Conservation (phyloP, 2,113 vertebrate species). For the Climacteris rufus region DNA sequence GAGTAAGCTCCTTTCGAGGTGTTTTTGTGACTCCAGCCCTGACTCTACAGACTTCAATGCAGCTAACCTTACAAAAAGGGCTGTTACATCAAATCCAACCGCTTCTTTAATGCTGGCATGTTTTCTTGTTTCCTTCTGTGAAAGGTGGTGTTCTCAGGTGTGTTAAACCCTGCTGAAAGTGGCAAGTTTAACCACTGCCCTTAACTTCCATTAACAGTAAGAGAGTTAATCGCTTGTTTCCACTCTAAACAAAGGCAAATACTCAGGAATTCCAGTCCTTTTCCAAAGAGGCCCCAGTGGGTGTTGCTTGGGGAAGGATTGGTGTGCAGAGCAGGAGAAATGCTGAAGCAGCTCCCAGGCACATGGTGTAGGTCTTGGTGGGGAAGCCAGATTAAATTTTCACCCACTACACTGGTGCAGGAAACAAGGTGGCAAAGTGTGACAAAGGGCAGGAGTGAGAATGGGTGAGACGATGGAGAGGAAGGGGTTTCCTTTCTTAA, state of each 20-base stretch:
- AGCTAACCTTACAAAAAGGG: background rate
- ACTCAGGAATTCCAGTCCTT: slow-evolving; percentile 1
- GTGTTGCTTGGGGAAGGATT: background rate
- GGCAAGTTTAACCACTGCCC: slow-evolving; percentile 6
- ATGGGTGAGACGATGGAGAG: background rate
- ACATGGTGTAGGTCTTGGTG: background rate
- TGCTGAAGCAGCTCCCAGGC: background rate
- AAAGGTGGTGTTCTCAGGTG: background rate
- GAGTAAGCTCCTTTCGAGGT: background rate
- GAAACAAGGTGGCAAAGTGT: background rate
- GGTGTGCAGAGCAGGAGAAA: background rate
- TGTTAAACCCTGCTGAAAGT: slow-evolving; percentile 11
- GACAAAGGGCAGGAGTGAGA: background rate
- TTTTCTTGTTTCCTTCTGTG: background rate
- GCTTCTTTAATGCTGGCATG: background rate
- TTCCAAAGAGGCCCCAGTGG: background rate
- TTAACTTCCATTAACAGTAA: slow-evolving; percentile 41
- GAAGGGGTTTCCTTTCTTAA: background rate
- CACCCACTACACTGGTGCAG: accelerated
- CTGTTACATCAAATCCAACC: background rate
- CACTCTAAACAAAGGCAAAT: slow-evolving; percentile 38
- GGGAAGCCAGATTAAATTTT: background rate
- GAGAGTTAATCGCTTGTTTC: slow-evolving; percentile 46
- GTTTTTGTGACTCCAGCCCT: background rate
- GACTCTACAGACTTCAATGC: background rate